Base-by-base conservation (phyloP, 35 echinoderm and acorn worm species). In the Heliocidaris tuberculata region DNA sequence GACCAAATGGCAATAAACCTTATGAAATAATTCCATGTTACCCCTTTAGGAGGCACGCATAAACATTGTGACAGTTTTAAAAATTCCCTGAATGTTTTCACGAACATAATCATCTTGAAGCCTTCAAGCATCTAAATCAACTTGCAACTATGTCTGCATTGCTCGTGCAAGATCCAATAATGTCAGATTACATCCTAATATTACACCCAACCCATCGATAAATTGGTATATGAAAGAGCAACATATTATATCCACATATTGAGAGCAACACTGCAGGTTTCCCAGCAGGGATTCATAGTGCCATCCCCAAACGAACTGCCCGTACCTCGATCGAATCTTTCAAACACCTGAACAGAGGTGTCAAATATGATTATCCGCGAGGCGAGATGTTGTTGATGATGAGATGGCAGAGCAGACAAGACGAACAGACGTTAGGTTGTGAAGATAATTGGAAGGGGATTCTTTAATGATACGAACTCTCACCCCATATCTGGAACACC, bases 1-100 rank as follows among this genome's bases (percentile, higher is more conserved):
- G n/a, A 42, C 35, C 35, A 42, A 42, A 42, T 42, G 35, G 35
- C 35, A 42, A 42, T 42, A 10, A 56, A 56, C 52, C 10, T 56
- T 42, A 42, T 42, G 11, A 56, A 56, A 56, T 56, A 56, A 56
- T 56, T 56, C 52, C 52, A 56, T 13, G 52, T 78, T 78, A 78
- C 65, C 21, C 21, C 27, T 78, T 78, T n/a, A 78, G 65, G 65
- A 78, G 7, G 19, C 27, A 78, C 8, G 15, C 5, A 8, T 24
- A 78, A 17, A 78, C 65, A 78, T 21, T 78, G 65, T 78, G 65
- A 78, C 65, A 78, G 21, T 78, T 78, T 27, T 19, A 21, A 78
- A n/a, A 78, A 78, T 78, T 78, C 65, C 65, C 65, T 78, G 65
- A 78, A 78, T 78, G 65, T 78, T 78, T 78, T 78, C 65, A 27